These are phyloP conservation scores for Catocala nupta DNA, from an alignment of 2,888 invertebrate genomes.

Conservation along the genomic window DNA sequence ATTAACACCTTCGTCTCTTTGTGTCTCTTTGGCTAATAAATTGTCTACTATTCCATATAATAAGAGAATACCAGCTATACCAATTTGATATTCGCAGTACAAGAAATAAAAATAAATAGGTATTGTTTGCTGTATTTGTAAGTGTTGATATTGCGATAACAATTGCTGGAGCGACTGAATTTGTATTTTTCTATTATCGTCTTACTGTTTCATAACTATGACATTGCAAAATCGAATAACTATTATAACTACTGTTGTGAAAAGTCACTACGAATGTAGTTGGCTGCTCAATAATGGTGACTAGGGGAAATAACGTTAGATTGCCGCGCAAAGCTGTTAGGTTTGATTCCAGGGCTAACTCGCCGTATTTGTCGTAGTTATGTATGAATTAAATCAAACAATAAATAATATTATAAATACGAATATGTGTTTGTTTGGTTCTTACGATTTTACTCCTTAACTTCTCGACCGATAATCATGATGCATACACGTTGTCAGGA, in stretches of 20 bases:
- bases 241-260: conserved; percentile 7
- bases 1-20: conserved; percentile 71
- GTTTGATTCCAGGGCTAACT: no score
- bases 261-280: conserved; percentile 6
- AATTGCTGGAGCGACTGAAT: conserved; percentile 1
- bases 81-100: conserved; percentile 13
- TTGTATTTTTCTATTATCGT: conserved; percentile 13
- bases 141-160: conserved; percentile 9
- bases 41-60: conserved; percentile 40
- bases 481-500: no score
- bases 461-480: no score
- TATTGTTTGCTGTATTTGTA: conserved; percentile 20
- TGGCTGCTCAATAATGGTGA: no score
- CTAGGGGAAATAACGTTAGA: no score
- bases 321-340: no score
- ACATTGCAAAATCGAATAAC: neutral
- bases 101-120: conserved; percentile 39
- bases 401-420: no score
- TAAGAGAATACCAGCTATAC: conserved; percentile 15
- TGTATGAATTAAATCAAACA: no score
- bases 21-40: conserved; percentile 54
- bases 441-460: no score
- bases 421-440: no score
- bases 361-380: no score
- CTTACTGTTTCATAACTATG: conserved; percentile 11